phyloP scores from a whole-genome alignment of 1,140 invertebrate species.

The Heliconius nattereri region DNA sequence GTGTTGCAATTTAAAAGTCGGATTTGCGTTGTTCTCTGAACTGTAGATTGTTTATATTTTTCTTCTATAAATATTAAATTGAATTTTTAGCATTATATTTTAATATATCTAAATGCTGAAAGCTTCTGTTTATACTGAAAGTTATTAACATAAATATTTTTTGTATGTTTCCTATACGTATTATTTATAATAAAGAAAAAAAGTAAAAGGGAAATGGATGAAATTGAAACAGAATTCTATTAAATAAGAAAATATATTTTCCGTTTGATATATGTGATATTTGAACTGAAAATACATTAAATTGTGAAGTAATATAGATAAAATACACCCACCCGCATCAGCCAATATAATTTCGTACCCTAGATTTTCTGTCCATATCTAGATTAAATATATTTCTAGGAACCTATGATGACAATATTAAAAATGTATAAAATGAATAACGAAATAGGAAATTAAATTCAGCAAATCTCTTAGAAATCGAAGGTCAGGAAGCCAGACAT shows the following conservation, averaged over 20 bases:
- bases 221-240: not conserved
- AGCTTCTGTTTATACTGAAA: not conserved
- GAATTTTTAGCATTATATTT: not conserved
- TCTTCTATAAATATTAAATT: not conserved
- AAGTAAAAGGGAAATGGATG: not conserved
- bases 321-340: not conserved
- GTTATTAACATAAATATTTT: constrained; percentile 26
- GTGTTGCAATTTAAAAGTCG: constrained; percentile 62
- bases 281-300: not conserved
- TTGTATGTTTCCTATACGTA: not conserved
- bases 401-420: not conserved
- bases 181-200: not conserved
- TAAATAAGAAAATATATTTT: not conserved
- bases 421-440: not conserved
- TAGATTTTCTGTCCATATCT: not conserved
- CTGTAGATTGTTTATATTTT: constrained; percentile 27
- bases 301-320: not conserved
- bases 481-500: not conserved
- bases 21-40: constrained; percentile 60
- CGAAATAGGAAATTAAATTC: not conserved
- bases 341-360: not conserved
- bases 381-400: not conserved
- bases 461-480: not conserved
- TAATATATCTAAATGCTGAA: too few relatives aligned
- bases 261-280: not conserved